phyloP scores from a whole-genome alignment of 2,797 vertebrate species.

The Vireo griseus region DNA sequence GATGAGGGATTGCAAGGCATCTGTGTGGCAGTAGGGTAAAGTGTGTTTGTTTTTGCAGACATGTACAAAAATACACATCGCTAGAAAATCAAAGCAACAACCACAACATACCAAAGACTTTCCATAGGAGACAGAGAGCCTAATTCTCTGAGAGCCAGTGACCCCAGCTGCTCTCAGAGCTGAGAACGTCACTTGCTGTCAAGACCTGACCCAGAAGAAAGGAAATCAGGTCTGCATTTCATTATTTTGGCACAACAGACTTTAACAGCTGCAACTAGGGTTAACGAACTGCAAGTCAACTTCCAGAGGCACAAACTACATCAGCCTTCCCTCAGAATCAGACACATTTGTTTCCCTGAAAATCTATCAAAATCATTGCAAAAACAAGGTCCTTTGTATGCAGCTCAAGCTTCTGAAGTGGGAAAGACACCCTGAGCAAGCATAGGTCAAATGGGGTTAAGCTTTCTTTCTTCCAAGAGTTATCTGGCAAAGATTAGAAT shows the following conservation, averaged over 20 bases:
- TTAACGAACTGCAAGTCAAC: background rate
- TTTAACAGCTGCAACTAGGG: slow-evolving; percentile 13
- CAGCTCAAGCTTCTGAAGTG: background rate
- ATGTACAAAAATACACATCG: slow-evolving; percentile 40
- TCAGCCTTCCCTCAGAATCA: background rate
- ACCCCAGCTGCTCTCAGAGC: slow-evolving; percentile 34
- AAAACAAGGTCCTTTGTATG: background rate
- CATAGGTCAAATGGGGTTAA: slow-evolving; percentile 31
- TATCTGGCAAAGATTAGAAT: slow-evolving; percentile 46
- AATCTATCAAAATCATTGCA: background rate
- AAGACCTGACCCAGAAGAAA: slow-evolving; percentile 10
- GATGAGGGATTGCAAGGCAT: background rate
- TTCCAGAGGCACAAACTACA: background rate
- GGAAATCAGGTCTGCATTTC: slow-evolving; percentile 16
- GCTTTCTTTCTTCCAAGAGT: slow-evolving; percentile 18
- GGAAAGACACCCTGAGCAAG: background rate
- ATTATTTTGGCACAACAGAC: background rate
- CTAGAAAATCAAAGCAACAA: slow-evolving; percentile 54
- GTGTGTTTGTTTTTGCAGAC: slow-evolving; percentile 39
- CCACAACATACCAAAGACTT: slow-evolving; percentile 23
- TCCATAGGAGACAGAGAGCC: slow-evolving; percentile 5
- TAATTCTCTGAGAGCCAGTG: background rate
- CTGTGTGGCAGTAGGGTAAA: slow-evolving; percentile 6
- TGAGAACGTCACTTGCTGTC: background rate
- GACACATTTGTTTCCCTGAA: background rate